Evolutionary conservation across 2,797 vertebrate species (phyloP).

Genomic region (Parauchenoglanis ngamensis): DNA sequence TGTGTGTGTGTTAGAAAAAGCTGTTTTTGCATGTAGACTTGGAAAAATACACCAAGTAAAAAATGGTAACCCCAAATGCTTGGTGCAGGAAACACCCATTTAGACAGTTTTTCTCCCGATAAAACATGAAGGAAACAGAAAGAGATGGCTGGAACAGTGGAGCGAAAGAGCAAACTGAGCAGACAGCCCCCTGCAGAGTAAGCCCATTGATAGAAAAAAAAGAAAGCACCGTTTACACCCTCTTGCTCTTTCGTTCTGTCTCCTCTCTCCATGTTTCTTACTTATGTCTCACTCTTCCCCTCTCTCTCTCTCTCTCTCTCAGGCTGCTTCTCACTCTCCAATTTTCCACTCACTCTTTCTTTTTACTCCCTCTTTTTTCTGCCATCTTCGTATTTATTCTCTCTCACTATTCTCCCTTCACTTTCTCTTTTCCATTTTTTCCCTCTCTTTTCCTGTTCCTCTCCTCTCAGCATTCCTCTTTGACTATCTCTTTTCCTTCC

Average conservation of each 20-base stretch:
- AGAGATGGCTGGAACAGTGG: slow-evolving; percentile 19
- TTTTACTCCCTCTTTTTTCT: background rate
- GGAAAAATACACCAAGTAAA: background rate
- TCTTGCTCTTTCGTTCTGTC: slow-evolving; percentile 17
- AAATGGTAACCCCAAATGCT: background rate
- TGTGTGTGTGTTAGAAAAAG: background rate
- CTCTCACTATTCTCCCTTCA: background rate
- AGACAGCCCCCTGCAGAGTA: slow-evolving; percentile 44
- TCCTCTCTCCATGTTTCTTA: slow-evolving; percentile 15
- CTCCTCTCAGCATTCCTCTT: background rate
- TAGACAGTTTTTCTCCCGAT: slow-evolving; percentile 16
- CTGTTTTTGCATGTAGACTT: background rate
- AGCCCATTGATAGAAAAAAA: slow-evolving; percentile 25
- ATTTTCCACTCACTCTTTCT: background rate
- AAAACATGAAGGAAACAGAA: slow-evolving; percentile 39
- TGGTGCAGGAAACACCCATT: slow-evolving; percentile 15
- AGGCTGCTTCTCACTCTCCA: background rate
- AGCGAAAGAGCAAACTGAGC: slow-evolving; percentile 28
- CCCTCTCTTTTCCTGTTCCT: background rate
- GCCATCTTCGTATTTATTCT: background rate
- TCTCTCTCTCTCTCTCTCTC: background rate
- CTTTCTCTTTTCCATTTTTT: background rate
- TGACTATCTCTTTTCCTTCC: background rate
- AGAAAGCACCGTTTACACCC: slow-evolving; percentile 40
- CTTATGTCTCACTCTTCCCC: slow-evolving; percentile 10